Evolutionary conservation across 2,888 invertebrate genomes (phyloP).

Genomic region (Dascillus cervinus): DNA sequence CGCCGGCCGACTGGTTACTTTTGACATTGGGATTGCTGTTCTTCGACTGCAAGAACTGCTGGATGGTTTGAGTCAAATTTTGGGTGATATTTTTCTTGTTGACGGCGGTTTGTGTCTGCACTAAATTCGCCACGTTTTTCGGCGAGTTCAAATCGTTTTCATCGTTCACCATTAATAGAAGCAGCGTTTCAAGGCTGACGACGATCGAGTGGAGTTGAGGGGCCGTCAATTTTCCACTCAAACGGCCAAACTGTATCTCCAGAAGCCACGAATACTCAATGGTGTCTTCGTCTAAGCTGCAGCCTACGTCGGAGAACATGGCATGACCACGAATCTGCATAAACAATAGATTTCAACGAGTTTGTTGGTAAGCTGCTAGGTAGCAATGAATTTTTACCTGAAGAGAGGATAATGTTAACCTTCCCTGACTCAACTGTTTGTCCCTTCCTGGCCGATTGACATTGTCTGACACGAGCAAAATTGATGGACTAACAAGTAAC

Average conservation of each 20-base stretch:
- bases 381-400: constrained; percentile 48
- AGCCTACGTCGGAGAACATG: constrained; percentile 90
- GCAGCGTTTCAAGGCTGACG: constrained; percentile 81
- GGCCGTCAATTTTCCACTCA: constrained; percentile 83
- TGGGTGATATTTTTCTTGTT: constrained; percentile 20
- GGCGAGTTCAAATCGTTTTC: constrained; percentile 88
- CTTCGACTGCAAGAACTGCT: constrained; percentile 22
- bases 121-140: constrained; percentile 17
- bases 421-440: constrained; percentile 72
- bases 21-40: constrained; percentile 9
- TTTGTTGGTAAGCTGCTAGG: background rate
- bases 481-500: constrained; percentile 79
- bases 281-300: constrained; percentile 86
- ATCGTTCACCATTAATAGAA: constrained; percentile 75
- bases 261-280: constrained; percentile 97
- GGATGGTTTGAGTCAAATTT: constrained; percentile 19
- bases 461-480: constrained; percentile 71
- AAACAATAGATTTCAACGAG: constrained; percentile 13
- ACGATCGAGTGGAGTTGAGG: constrained; percentile 84
- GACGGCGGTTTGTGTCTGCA: constrained; percentile 17
- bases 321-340: constrained; percentile 82
- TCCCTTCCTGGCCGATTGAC: constrained; percentile 61
- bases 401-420: constrained; percentile 75
- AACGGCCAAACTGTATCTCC: constrained; percentile 87
- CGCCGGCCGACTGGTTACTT: background rate